These are phyloP conservation scores for Dipodomys merriami DNA, from an alignment of 2,113 vertebrate species.

Conservation along the genomic window DNA sequence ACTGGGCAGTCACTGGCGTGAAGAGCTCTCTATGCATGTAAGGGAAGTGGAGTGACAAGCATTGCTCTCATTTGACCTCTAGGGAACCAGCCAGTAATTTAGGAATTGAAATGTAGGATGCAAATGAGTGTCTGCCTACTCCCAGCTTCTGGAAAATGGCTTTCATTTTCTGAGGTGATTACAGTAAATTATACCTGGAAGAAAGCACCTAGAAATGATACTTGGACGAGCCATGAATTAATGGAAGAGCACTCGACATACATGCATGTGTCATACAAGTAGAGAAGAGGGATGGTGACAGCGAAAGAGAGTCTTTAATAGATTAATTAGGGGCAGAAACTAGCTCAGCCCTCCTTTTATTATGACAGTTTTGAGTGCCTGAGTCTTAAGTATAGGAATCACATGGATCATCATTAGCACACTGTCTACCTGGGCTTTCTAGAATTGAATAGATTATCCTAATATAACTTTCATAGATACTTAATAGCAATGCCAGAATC, in stretches of 20 bases:
- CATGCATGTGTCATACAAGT: not conserved
- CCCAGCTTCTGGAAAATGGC: slow-evolving; percentile 51
- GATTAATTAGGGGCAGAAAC: slow-evolving; percentile 71
- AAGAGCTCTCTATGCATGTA: rapidly evolving
- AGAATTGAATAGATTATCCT: slow-evolving; percentile 64
- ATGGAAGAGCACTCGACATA: slow-evolving; percentile 26
- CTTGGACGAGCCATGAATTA: slow-evolving; percentile 45
- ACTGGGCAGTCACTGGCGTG: rapidly evolving
- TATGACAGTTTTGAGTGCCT: slow-evolving; percentile 66
- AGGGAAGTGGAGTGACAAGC: slow-evolving; percentile 14
- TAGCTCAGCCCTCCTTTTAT: not conserved
- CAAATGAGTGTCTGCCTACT: slow-evolving; percentile 63
- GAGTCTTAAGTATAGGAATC: slow-evolving; percentile 52
- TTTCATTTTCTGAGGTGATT: slow-evolving; percentile 67
- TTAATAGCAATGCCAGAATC: not conserved
- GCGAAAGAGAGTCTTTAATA: slow-evolving; percentile 50
- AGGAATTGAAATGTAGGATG: slow-evolving; percentile 60
- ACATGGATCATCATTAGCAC: slow-evolving; percentile 27
- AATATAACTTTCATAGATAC: slow-evolving; percentile 37
- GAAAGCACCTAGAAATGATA: slow-evolving; percentile 36
- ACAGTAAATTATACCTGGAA: slow-evolving; percentile 63
- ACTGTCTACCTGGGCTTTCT: slow-evolving; percentile 41
- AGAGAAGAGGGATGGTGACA: slow-evolving; percentile 22
- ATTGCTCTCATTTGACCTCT: slow-evolving; percentile 48
- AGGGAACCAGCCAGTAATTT: slow-evolving; percentile 56